Conservation (phyloP, 2,797 vertebrate species). For the Spinus olivaceus region DNA sequence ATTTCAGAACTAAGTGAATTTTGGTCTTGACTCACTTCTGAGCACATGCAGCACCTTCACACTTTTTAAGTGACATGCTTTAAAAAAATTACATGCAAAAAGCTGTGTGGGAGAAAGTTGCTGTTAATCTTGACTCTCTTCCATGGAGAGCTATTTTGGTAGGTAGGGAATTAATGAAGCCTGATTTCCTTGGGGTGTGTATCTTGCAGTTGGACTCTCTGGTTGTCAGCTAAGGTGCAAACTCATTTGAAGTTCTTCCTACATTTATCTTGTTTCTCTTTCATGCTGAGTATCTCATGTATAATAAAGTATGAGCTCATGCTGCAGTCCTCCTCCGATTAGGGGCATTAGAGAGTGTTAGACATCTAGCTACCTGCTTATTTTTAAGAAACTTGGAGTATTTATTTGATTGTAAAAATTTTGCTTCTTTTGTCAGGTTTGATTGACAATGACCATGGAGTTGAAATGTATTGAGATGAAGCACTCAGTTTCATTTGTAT, state of each 20-base stretch:
- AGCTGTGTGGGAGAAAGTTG: slow-evolving; percentile 24
- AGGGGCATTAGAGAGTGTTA: neutral
- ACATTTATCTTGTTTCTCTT: neutral
- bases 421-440: neutral
- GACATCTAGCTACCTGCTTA: neutral
- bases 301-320: neutral
- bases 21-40: neutral
- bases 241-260: neutral
- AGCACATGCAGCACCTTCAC: neutral
- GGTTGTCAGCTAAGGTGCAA: neutral
- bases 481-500: neutral
- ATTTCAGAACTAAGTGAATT: neutral
- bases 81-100: neutral
- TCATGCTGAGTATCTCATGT: neutral
- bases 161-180: slow-evolving; percentile 28
- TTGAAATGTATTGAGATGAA: neutral
- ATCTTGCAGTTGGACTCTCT: neutral
- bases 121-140: neutral
- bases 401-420: neutral
- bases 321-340: neutral
- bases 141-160: slow-evolving; percentile 19
- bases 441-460: neutral
- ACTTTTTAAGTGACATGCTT: neutral
- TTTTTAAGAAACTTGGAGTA: neutral
- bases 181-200: neutral